phyloP scores from a whole-genome alignment of 2,888 invertebrate species.

The Atethmia centrago region DNA sequence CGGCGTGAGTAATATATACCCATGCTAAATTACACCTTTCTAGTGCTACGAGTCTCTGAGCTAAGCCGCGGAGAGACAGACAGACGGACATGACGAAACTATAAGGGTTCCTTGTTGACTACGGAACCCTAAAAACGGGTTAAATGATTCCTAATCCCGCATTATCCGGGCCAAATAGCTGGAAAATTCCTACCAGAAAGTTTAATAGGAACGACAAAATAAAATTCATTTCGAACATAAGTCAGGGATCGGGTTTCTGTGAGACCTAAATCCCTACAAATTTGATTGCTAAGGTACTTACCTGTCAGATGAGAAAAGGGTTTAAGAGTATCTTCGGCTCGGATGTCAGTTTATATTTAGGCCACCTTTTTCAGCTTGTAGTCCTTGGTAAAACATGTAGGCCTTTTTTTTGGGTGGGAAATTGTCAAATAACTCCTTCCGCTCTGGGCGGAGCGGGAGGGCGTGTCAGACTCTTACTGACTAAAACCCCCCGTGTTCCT shows the following conservation, averaged over 20 bases:
- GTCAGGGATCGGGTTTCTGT: conserved; percentile 13
- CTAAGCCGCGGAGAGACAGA: too few species aligned
- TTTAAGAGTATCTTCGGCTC: conserved; percentile 5
- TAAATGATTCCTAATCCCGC: conserved; percentile 20
- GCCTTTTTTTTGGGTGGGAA: too few species aligned
- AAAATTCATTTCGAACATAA: conserved; percentile 17
- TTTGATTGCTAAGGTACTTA: conserved; percentile 22
- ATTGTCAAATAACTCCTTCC: too few species aligned
- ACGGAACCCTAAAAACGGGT: not conserved
- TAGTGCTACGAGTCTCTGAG: too few species aligned
- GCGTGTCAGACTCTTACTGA: too few species aligned
- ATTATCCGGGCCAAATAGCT: conserved; percentile 25
- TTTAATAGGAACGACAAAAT: conserved; percentile 15
- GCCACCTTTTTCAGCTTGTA: not conserved
- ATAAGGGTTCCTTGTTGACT: too few species aligned
- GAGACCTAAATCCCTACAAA: conserved; percentile 3
- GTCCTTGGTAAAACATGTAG: not conserved
- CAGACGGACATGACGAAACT: too few species aligned
- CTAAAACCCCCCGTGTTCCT: too few species aligned
- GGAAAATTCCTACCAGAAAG: conserved; percentile 33
- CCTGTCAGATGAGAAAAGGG: conserved; percentile 2
- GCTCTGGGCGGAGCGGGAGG: too few species aligned
- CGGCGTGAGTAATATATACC: too few species aligned
- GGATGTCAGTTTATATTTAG: conserved; percentile 11
- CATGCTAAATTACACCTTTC: too few species aligned